Evolutionary conservation across 2,113 vertebrate species (phyloP).

Genomic region (Corythoichthys haematopterus): DNA sequence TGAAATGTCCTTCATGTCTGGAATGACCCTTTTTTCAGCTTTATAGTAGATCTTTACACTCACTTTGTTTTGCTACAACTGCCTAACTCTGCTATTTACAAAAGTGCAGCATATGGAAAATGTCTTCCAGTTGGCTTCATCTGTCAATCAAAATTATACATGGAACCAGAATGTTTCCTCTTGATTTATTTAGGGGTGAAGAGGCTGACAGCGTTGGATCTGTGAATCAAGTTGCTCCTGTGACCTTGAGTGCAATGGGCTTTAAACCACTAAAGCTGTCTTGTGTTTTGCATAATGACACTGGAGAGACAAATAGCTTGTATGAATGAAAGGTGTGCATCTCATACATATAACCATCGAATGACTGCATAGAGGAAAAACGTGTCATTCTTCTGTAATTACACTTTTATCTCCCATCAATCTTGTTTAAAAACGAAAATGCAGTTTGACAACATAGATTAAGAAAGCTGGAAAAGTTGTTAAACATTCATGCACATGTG

Average conservation of each 20-base stretch:
- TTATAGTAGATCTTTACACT: too few species aligned
- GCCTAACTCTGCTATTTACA: background rate
- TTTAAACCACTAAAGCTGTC: background rate
- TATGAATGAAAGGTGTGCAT: constrained; percentile 1
- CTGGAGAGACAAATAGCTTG: background rate
- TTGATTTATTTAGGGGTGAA: background rate
- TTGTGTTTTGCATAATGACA: constrained; percentile 5
- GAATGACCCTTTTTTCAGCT: too few species aligned
- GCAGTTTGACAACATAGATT: background rate
- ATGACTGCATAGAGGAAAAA: background rate
- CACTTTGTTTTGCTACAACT: too few species aligned
- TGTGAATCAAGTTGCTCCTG: background rate
- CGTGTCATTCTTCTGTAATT: background rate
- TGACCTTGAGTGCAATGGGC: background rate
- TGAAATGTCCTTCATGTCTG: too few species aligned
- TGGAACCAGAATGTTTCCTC: background rate
- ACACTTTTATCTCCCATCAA: background rate
- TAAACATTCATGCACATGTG: background rate
- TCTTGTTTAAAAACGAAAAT: constrained; percentile 8
- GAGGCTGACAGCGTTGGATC: background rate
- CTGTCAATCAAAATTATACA: background rate
- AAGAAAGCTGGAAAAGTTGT: background rate
- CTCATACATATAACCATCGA: background rate
- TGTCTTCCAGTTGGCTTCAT: background rate
- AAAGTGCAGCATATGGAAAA: constrained; percentile 4